Evolutionary conservation across 1,140 invertebrate species (phyloP), one percentile per base, ranked within the genome.

Genomic region (Bicyclus anynana): DNA sequence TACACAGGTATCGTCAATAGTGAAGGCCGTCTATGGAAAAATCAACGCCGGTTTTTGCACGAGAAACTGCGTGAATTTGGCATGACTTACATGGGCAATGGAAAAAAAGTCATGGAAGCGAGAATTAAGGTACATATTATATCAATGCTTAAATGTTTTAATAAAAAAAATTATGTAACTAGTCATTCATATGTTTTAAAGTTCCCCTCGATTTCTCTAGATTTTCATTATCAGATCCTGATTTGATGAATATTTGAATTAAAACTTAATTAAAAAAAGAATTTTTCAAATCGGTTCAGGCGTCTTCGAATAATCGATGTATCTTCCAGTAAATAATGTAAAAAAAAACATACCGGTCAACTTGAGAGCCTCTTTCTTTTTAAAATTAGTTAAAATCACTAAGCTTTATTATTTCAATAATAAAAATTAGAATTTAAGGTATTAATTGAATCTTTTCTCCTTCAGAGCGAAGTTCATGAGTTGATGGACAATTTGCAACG

Each of bases 11-110:
- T 98, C 59, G 93, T 98, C 66, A 97, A 97, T 81, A 94, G 95
- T 53, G 95, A 96, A 62, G 97, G 97, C 47, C 92, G 93, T 54
- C 88, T 98, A 67, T 99, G 97, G 97, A 96, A 97, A 79, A 95
- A 96, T 64, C 96, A 98, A 79, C 90, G 97, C 50, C 92, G 94
- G 59, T 99, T 98, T 89, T 90, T 98, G 10, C 95, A 98, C 69
- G 94, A 96, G 59, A 94, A 96, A 53, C 90, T 99, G 1, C 90
- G 97, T 23, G 93, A 94, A 67, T 97, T 99, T 65, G 97, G 98
- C 9, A 96, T 97, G 93, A 96, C 95, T 53, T 93, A 94, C 74
- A 91, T 94, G 82, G 94, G 94, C 23, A 91, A 91, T 40, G 94
- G 95, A 21, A 94, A 94, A 71, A 92, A 94, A 67, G 91, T 93